Percentiles rank a stretch among this genome's conserved stretches.
Evolutionary conservation across 2,797 vertebrate species (phyloP).

Genomic region (Macrochelys suwanniensis): DNA sequence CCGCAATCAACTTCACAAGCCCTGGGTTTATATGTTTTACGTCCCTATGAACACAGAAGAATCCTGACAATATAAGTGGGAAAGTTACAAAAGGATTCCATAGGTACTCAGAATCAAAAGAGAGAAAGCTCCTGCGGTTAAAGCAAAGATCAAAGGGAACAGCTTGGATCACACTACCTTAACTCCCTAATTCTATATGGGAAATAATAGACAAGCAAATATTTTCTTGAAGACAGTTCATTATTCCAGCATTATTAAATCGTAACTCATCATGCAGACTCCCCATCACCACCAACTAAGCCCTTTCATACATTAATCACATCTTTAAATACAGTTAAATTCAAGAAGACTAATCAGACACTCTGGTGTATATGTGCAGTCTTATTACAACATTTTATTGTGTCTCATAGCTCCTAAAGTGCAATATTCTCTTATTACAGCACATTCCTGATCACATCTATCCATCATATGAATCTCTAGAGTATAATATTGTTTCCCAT

Average conservation of each 20-base stretch:
- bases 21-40: neutral
- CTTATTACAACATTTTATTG: conserved; percentile 4
- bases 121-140: rapidly evolving
- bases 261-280: conserved; percentile 28
- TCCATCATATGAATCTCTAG: neutral
- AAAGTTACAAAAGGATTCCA: neutral
- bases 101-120: neutral
- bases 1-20: neutral
- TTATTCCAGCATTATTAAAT: conserved; percentile 52
- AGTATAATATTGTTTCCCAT: neutral
- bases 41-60: neutral
- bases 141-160: conserved; percentile 10
- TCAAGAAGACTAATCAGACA: conserved; percentile 45
- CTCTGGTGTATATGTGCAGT: rapidly evolving
- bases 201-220: conserved; percentile 40
- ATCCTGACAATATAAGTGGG: neutral
- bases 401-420: conserved; percentile 6
- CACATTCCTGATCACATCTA: neutral
- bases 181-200: conserved; percentile 18
- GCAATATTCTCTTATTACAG: neutral
- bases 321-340: conserved; percentile 24
- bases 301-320: conserved; percentile 31
- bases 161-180: neutral
- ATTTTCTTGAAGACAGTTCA: conserved; percentile 38
- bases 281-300: neutral